Percentiles rank a stretch among this genome's conserved stretches.
phyloP scores from a whole-genome alignment of 2,888 invertebrate species.

The Eudemis profundana region DNA sequence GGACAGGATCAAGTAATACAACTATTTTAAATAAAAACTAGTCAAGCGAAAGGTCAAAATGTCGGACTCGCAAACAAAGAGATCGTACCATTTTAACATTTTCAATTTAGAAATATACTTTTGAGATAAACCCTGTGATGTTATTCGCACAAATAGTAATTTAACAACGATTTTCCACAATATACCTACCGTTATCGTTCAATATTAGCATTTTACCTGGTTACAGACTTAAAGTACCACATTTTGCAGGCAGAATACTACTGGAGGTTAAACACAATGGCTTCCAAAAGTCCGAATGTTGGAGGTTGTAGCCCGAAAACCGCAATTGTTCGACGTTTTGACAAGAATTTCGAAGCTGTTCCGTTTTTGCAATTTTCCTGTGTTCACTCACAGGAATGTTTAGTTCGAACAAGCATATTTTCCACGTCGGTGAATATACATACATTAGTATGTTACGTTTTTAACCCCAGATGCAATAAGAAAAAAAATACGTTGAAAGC shows the following conservation, averaged over 20 bases:
- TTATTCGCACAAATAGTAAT: too few relatives aligned
- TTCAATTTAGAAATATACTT: too few relatives aligned
- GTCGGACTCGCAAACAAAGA: too few relatives aligned
- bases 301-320: constrained; percentile 9
- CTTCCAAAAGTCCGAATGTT: constrained; percentile 1
- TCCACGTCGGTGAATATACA: not conserved
- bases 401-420: not conserved
- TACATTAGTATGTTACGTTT: not conserved
- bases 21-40: too few relatives aligned
- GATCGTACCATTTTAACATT: too few relatives aligned
- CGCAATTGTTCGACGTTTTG: constrained; percentile 25
- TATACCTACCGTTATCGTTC: too few relatives aligned
- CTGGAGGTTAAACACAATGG: not conserved
- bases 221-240: too few relatives aligned
- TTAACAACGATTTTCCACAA: too few relatives aligned
- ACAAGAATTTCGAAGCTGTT: constrained; percentile 6
- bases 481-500: not conserved
- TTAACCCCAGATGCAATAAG: not conserved
- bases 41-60: too few relatives aligned
- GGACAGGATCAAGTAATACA: constrained; percentile 15
- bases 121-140: too few relatives aligned
- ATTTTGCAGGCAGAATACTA: not conserved
- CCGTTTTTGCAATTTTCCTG: constrained; percentile 9
- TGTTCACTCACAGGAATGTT: not conserved
- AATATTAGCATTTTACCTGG: too few relatives aligned